Evolutionary conservation across 2,797 vertebrate genomes (phyloP), one percentile per base, ranked within the genome.

Genomic region (Scyliorhinus canicula): DNA sequence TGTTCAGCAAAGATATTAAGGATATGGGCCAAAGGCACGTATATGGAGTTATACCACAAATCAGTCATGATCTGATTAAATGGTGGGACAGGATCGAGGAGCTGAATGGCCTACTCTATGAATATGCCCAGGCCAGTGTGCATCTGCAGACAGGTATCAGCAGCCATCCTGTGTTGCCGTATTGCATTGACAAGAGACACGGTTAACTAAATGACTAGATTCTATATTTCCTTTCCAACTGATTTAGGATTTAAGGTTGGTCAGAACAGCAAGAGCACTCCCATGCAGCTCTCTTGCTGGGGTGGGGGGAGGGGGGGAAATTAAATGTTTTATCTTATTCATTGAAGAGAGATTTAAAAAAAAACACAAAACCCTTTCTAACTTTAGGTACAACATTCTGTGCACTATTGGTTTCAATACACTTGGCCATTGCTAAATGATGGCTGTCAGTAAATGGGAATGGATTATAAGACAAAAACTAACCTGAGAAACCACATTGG

Each of bases 401-500:
- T 44, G 1, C 40, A 44, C n/a, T 40, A 24, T 26, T 91, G 63
- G 24, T 1, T 91, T 65, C 19, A 44, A 26, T 1, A 40, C 24
- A 2, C 1, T 12, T 65, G 24, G 4, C 65, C 31, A 65, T 40
- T 65, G 40, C 21, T 60, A 57, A 91, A 44, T 16, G 21, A 44
- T 21, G 44, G 6, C 24, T 91, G 88, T 2, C 57, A 91, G 60
- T 60, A 63, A 19, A 47, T 82, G 40, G 40, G 21, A 8, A 47
- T 21, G 5, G 6, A 35, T n/a, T 57, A n/a, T 16, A 21, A 21
- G 7, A 65, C n/a, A 65, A 1, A 21, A 8, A 95, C 96, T 97
- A 95, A 98, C 98, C 97, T 98, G 97, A 97, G 98, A 98, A n/a
- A 98, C 97, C 16, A 99, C 97, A 14, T 98, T 97, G 95, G 95